phyloP scores from a whole-genome alignment of 1,140 invertebrate genomes.

The Cydia pomonella region DNA sequence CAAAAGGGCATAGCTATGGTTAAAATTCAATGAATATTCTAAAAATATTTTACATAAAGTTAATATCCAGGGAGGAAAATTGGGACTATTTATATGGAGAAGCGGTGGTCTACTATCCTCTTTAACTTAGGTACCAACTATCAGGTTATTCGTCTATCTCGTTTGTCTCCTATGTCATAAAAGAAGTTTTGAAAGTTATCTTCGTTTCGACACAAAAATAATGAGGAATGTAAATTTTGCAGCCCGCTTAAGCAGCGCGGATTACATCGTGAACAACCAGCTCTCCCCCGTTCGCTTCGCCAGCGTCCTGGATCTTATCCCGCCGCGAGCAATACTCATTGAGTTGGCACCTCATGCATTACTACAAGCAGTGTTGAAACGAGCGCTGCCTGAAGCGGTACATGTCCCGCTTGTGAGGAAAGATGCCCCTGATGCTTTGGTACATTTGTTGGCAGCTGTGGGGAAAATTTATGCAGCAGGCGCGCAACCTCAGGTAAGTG shows the following conservation, averaged over 20 bases:
- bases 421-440: slow-evolving; percentile 49
- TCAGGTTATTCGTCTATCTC: too few species aligned
- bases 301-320: slow-evolving; percentile 91
- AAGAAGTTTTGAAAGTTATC: too few species aligned
- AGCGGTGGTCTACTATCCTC: too few species aligned
- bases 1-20: too few species aligned
- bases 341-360: slow-evolving; percentile 97
- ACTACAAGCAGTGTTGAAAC: slow-evolving; percentile 92
- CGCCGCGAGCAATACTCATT: slow-evolving; percentile 92
- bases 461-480: slow-evolving; percentile 89
- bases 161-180: too few species aligned
- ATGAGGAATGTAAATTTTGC: slow-evolving; percentile 58
- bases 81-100: too few species aligned
- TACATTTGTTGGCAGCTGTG: slow-evolving; percentile 54
- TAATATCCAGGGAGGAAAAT: too few species aligned
- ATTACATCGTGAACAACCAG: slow-evolving; percentile 98
- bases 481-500: slow-evolving; percentile 83
- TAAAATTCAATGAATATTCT: too few species aligned
- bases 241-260: slow-evolving; percentile 91
- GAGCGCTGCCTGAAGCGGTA: slow-evolving; percentile 83
- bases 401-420: slow-evolving; percentile 61
- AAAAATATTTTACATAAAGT: too few species aligned
- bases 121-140: too few species aligned
- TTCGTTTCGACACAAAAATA: too few species aligned
- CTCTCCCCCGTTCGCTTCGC: slow-evolving; percentile 92